Evolutionary conservation across 2,888 invertebrate genomes (phyloP).

Genomic region (Meteorus colon): DNA sequence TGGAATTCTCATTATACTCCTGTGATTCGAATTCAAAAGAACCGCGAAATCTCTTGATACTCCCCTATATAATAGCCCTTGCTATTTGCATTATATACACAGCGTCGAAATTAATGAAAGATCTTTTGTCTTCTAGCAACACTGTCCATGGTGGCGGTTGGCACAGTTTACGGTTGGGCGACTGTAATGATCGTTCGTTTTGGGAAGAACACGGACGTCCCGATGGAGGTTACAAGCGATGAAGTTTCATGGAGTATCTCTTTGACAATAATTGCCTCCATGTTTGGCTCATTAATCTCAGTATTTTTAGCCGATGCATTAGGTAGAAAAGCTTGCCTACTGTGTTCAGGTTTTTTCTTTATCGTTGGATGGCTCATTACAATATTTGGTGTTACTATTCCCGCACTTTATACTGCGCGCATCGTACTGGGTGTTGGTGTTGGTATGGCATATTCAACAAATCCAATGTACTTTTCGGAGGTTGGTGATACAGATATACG

Average conservation of each 20-base stretch:
- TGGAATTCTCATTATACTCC: no score
- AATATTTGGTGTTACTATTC: conserved; percentile 61
- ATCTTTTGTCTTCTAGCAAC: conserved; percentile 61
- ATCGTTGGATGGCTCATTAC: conserved; percentile 67
- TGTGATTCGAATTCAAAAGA: no score
- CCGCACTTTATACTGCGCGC: conserved; percentile 62
- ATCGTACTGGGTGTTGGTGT: conserved; percentile 67
- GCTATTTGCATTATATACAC: no score
- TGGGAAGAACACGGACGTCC: conserved; percentile 54
- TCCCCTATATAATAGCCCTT: no score
- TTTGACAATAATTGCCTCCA: conserved; percentile 68
- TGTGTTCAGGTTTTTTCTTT: conserved; percentile 68
- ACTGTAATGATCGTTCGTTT: conserved; percentile 64
- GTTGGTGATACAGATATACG: conserved; percentile 68
- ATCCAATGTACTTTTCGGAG: conserved; percentile 71
- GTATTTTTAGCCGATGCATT: conserved; percentile 64
- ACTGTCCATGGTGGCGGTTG: conserved; percentile 70
- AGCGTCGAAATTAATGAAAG: not conserved
- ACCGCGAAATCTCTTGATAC: no score
- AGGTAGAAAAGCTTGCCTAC: conserved; percentile 65
- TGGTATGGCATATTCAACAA: conserved; percentile 68
- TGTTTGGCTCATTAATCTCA: conserved; percentile 68
- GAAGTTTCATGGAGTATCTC: conserved; percentile 69
- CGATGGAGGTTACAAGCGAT: conserved; percentile 60
- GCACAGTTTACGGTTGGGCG: conserved; percentile 70